Evolutionary conservation across 1,140 invertebrate genomes (phyloP), one percentile per base, ranked within the genome.

Genomic region (Solenopsis invicta): DNA sequence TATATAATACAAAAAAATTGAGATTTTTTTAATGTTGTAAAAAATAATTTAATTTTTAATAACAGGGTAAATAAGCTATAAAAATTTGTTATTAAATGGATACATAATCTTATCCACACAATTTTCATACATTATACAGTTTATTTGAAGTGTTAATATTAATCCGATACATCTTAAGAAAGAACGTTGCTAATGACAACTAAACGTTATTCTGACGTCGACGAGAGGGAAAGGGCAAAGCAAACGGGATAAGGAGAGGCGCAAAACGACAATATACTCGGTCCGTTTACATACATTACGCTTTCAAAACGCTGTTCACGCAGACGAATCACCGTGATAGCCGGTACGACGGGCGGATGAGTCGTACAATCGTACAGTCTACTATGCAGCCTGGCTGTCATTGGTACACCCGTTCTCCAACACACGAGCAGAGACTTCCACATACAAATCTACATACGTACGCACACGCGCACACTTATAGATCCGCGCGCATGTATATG

Each of bases 281-380:
- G 67, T 54, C 69, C 56, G 69, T 84, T 84, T 84, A 75, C 80
- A 84, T 84, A 84, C 67, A 84, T 84, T 84, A 84, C 29, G 62
- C 62, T 54, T 80, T 84, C 24, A 75, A 84, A 75, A 59, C 56
- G 71, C 69, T 50, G 69, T 75, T 74, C 67, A 61, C 69, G 80
- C 80, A 61, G 54, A 82, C 78, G 72, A 87, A 82, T 88, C 59
- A 86, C 77, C 86, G 82, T 85, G 87, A 89, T 88, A 85, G 56
- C 64, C 74, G 5, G 77, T 72, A 52, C 78, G 74, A 85, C 85
- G 41, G 56, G 29, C 80, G 48, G 69, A 84, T 34, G 80, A 84
- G 80, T 82, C 67, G 64, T 80, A 67, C 45, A 84, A 56, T 82
- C 41, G 77, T 66, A 52, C 29, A 52, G 45, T 41, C 34, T 56